phyloP scores from a whole-genome alignment of 2,888 invertebrate genomes.

The Lithophane socia region DNA sequence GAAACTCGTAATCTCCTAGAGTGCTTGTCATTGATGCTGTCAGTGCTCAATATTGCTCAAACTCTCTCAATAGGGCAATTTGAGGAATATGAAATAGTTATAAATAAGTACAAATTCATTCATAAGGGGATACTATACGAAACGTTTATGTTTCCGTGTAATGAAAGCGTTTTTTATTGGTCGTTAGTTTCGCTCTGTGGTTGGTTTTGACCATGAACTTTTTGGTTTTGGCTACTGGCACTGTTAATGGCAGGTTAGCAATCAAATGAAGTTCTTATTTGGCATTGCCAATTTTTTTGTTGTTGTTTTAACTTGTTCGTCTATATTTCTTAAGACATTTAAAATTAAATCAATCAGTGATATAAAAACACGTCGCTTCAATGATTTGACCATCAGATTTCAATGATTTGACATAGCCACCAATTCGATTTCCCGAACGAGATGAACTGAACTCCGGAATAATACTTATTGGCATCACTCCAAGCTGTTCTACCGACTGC shows the following conservation, averaged over 20 bases:
- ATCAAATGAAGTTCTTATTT: not conserved
- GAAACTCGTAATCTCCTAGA: conserved; percentile 76
- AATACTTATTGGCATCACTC: conserved; percentile 6
- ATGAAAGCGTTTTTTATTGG: not conserved
- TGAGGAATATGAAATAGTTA: conserved; percentile 8
- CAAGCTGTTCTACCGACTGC: not conserved
- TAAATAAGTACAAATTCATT: not conserved
- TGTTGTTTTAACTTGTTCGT: not conserved
- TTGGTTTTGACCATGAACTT: conserved; percentile 21
- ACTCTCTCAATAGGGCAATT: conserved; percentile 14
- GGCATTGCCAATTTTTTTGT: not conserved
- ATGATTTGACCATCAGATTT: not conserved
- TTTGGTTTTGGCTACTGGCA: not conserved
- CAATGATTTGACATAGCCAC: not conserved
- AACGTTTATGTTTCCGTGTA: not conserved
- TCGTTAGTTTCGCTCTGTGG: not conserved
- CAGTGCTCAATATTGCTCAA: conserved; percentile 33
- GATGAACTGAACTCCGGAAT: not conserved
- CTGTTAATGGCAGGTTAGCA: not conserved
- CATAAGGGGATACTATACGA: not conserved
- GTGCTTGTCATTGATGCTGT: conserved; percentile 75
- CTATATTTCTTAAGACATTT: not conserved
- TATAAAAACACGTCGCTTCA: not conserved
- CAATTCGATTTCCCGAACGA: not conserved
- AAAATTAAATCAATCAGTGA: not conserved